Percentiles rank a stretch among this genome's conserved stretches.
Evolutionary conservation across 2,113 vertebrate genomes (phyloP).

Genomic region (Hiodon alosoides): DNA sequence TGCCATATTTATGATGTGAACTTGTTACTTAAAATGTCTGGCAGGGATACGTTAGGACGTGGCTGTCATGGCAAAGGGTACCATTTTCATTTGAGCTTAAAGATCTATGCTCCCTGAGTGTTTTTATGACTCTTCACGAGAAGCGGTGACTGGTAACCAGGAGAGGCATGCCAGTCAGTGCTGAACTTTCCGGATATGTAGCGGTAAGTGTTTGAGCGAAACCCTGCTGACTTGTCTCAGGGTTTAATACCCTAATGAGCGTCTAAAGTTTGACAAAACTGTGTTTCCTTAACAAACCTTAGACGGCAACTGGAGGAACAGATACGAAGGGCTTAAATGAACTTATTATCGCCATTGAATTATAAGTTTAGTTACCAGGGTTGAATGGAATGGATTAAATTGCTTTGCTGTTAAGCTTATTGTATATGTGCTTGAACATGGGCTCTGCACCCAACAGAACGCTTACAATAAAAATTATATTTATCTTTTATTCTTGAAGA

Average conservation of each 20-base stretch:
- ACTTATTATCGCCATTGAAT: conserved; percentile 34
- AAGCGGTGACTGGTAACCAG: background rate
- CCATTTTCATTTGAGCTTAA: too few relatives aligned
- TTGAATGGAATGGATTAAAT: conserved; percentile 42
- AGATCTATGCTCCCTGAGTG: too few relatives aligned
- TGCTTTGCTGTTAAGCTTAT: conserved; percentile 44
- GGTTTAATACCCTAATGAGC: conserved; percentile 15
- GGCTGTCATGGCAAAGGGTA: too few relatives aligned
- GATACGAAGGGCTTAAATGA: conserved; percentile 31
- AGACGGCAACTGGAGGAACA: conserved; percentile 26
- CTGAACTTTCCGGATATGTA: background rate
- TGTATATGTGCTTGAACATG: conserved; percentile 36
- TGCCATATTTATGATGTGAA: too few relatives aligned
- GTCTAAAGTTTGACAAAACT: conserved; percentile 33
- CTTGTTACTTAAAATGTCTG: too few relatives aligned
- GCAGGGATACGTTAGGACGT: too few relatives aligned
- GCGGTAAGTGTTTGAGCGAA: background rate
- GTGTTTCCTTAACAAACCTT: conserved; percentile 25
- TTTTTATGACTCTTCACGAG: too few relatives aligned
- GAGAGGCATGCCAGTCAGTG: background rate
- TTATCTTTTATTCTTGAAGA: conserved; percentile 43
- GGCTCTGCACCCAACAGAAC: conserved; percentile 36
- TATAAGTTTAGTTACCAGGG: conserved; percentile 38
- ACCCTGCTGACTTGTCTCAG: background rate
- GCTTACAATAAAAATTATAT: conserved; percentile 35